These are phyloP conservation scores for Ailuropoda melanoleuca DNA, from an alignment of 2,113 vertebrate species.

Conservation along the genomic window DNA sequence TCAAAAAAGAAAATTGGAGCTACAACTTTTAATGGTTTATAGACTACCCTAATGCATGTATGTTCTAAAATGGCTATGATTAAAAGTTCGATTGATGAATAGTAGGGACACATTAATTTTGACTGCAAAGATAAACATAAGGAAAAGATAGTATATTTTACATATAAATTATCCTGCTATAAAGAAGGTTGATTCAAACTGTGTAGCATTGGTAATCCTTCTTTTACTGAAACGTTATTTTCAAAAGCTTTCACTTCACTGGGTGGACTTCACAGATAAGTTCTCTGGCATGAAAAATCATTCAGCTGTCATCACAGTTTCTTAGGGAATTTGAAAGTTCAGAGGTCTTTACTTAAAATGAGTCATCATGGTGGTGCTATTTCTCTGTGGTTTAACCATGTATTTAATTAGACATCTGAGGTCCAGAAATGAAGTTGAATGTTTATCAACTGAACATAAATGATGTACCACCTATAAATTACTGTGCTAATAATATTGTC, in stretches of 20 bases:
- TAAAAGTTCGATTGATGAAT: conserved; percentile 72
- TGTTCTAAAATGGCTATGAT: conserved; percentile 74
- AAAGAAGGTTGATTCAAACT: conserved; percentile 58
- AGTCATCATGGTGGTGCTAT: background rate
- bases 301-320: background rate
- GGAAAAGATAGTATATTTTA: conserved; percentile 72
- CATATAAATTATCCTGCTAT: conserved; percentile 75
- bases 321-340: background rate
- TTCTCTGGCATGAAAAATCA: conserved; percentile 10
- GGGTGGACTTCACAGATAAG: background rate
- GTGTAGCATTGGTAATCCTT: background rate
- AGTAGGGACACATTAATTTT: conserved; percentile 78
- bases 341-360: conserved; percentile 19
- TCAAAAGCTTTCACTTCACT: conserved; percentile 20
- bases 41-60: conserved; percentile 57
- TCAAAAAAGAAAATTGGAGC: conserved; percentile 56
- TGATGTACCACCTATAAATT: background rate
- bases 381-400: background rate
- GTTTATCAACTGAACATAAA: background rate
- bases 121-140: conserved; percentile 72
- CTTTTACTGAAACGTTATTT: conserved; percentile 3
- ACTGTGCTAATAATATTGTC: background rate
- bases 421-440: conserved; percentile 1
- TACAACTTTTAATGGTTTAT: conserved; percentile 45
- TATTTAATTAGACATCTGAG: conserved; percentile 1